Evolutionary conservation across 2,797 vertebrate genomes (phyloP), one percentile per base, ranked within the genome.

Genomic region (Rallus crepitans): DNA sequence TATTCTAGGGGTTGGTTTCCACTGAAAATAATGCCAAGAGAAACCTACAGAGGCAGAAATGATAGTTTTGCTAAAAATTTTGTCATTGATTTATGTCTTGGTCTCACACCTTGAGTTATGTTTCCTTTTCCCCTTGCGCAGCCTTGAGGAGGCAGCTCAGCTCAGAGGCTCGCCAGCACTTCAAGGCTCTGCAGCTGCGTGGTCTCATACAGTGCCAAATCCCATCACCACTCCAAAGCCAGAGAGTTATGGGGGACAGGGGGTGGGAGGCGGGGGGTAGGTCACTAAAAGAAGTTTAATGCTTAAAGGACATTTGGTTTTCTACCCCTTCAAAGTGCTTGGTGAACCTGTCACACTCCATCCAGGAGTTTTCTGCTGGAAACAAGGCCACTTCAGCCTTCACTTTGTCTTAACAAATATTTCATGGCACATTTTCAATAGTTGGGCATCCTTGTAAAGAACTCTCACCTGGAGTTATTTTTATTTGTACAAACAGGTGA

Each of bases 61-160:
- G 0, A 45, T 6, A 63, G n/a, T 70, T 39, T 77, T 63, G 42
- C 31, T 65, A 63, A 27, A 66, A 65, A 30, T 11, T 3, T 39
- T 48, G 31, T 21, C n/a, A 47, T 69, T 80, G 25, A 20, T 63
- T 83, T 75, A 35, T 16, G 13, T 25, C 52, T 64, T 2, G 0
- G 50, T 9, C 27, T 64, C 65, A 52, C 39, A 57, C 18, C 16
- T 52, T 17, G 30, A 31, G 40, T 50, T 42, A 9, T 1, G 8
- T 39, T 60, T 81, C n/a, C 28, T 77, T 28, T 33, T 42, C 8
- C 30, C 28, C 3, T 0, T 28, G 21, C 0, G 0, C 39, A 68
- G n/a, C 45, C 40, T 48, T 10, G 48, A n/a, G 61, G 40, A 86
- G 45, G 21, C 6, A 8, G 27, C 39, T 63, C 33, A 0, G 1